A percentile compares a stretch with the other conserved stretches of the same genome.
phyloP scores from a whole-genome alignment of 2,797 vertebrate species.

The Anabacerthia variegaticeps region DNA sequence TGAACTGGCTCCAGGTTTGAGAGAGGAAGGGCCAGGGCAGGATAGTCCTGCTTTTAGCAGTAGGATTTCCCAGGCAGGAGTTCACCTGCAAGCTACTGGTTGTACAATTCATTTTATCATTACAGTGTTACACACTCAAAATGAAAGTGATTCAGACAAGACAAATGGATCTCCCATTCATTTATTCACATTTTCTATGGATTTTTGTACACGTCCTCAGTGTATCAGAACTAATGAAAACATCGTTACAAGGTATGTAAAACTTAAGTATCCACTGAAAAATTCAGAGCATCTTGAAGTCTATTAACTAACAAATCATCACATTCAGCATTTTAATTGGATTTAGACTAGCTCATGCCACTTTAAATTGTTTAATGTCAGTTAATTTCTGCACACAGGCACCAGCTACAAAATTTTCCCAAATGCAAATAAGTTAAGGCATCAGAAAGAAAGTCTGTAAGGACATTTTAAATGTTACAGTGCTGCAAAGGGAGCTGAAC shows the following conservation, averaged over 20 bases:
- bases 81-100: not conserved
- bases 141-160: not conserved
- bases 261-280: not conserved
- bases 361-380: not conserved
- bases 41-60: not conserved
- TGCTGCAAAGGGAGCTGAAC: constrained; percentile 25
- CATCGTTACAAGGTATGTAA: not conserved
- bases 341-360: constrained; percentile 34
- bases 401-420: constrained; percentile 47
- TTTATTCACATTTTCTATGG: constrained; percentile 80
- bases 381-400: constrained; percentile 31
- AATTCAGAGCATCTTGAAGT: not conserved
- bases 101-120: not conserved
- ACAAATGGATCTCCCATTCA: not conserved
- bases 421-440: constrained; percentile 63
- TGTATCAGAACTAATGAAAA: constrained; percentile 10
- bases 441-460: constrained; percentile 51
- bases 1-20: not conserved
- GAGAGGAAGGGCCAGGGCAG: not conserved
- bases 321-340: constrained; percentile 32
- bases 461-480: not conserved
- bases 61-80: not conserved
- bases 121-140: accelerated
- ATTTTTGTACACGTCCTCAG: constrained; percentile 57
- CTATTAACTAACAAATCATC: not conserved